Evolutionary conservation across 2,797 vertebrate genomes (phyloP).

Genomic region (Chelon labrosus): DNA sequence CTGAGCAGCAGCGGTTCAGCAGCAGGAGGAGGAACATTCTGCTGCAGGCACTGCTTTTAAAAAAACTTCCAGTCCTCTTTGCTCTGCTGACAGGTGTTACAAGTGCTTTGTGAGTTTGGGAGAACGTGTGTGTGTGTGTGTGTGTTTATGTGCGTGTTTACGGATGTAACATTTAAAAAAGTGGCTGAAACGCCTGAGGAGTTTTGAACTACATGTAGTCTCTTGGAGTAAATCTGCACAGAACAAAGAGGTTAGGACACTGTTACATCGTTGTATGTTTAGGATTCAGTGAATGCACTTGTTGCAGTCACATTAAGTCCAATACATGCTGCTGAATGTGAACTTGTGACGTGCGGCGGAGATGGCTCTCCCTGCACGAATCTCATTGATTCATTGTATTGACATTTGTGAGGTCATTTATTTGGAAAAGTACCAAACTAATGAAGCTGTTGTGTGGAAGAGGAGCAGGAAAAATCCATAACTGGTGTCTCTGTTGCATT

Average conservation of each 20-base stretch:
- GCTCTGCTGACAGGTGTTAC: conserved; percentile 37
- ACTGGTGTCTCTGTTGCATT: conserved; percentile 8
- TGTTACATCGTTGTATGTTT: neutral
- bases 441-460: neutral
- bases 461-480: neutral
- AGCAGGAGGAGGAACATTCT: conserved; percentile 44
- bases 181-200: neutral
- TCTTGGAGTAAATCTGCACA: neutral
- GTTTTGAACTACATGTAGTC: conserved; percentile 11
- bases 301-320: neutral
- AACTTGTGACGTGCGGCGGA: neutral
- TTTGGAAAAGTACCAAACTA: neutral
- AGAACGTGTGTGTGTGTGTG: neutral
- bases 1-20: conserved; percentile 42
- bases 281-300: neutral
- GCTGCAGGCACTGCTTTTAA: conserved; percentile 57
- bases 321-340: neutral
- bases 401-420: conserved; percentile 3
- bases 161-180: conserved; percentile 15
- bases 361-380: neutral
- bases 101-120: conserved; percentile 3
- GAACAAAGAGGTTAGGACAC: neutral
- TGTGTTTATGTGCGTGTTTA: conserved; percentile 3
- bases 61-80: conserved; percentile 37
- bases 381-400: conserved; percentile 15